Evolutionary conservation across 2,888 invertebrate genomes (phyloP).

Genomic region (Tyria jacobaeae): DNA sequence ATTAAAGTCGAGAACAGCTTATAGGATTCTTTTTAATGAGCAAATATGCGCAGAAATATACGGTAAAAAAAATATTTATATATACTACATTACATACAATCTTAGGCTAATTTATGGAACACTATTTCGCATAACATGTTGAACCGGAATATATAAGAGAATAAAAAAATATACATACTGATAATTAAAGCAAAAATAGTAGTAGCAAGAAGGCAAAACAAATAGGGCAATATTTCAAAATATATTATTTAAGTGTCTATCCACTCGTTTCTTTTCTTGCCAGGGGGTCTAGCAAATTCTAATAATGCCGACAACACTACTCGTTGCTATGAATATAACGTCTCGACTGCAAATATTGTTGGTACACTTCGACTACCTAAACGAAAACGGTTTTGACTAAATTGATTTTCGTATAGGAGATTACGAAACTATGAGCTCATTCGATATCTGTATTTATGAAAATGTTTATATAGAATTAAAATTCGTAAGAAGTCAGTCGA

Average conservation of each 20-base stretch:
- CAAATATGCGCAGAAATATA: no score
- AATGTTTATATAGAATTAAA: constrained; percentile 54
- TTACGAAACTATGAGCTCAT: constrained; percentile 49
- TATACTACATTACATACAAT: no score
- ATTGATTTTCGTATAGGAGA: constrained; percentile 61
- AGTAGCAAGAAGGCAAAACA: no score
- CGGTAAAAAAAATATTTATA: no score
- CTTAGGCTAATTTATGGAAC: no score
- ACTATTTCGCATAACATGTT: no score
- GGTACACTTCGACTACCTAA: constrained; percentile 63
- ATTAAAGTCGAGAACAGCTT: no score
- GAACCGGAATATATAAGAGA: no score
- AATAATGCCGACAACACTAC: constrained; percentile 68
- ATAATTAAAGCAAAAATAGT: no score
- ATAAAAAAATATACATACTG: no score
- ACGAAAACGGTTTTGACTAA: constrained; percentile 68
- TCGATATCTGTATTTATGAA: constrained; percentile 34
- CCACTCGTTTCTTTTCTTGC: constrained; percentile 47
- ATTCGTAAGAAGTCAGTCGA: constrained; percentile 61
- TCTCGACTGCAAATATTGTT: constrained; percentile 73
- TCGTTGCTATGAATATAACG: constrained; percentile 67
- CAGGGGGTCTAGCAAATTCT: constrained; percentile 61
- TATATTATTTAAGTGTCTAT: constrained; percentile 43
- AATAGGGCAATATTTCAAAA: constrained; percentile 12
- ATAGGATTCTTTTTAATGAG: no score